These are phyloP conservation scores for Cyprinus carpio DNA, from an alignment of 2,113 vertebrate species.

Conservation along the genomic window DNA sequence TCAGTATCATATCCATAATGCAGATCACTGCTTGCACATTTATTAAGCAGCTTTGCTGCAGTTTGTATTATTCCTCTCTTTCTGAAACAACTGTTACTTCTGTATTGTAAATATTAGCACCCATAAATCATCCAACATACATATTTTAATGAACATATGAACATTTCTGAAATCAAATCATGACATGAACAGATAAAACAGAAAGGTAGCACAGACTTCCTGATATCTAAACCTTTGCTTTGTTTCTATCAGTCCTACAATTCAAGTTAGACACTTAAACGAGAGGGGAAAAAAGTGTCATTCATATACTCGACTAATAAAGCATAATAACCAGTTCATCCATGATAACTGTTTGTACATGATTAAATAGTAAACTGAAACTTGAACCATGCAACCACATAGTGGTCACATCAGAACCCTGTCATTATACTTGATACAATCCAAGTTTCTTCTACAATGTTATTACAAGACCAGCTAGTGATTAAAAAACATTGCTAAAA, in stretches of 20 bases:
- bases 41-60: neutral
- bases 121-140: neutral
- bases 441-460: slow-evolving; percentile 17
- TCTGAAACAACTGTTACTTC: neutral
- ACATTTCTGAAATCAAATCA: neutral
- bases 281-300: neutral
- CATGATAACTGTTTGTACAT: neutral
- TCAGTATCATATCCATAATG: neutral
- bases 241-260: slow-evolving; percentile 14
- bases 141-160: neutral
- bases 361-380: slow-evolving; percentile 7
- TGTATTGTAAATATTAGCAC: neutral
- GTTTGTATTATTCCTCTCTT: neutral
- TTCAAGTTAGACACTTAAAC: slow-evolving; percentile 9
- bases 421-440: slow-evolving; percentile 9
- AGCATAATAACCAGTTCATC: neutral
- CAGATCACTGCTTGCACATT: neutral
- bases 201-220: slow-evolving; percentile 4
- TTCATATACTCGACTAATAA: neutral
- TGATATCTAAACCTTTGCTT: slow-evolving; percentile 11
- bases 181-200: neutral
- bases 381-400: slow-evolving; percentile 46
- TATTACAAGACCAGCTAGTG: slow-evolving; percentile 37
- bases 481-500: slow-evolving; percentile 13
- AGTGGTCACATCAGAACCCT: slow-evolving; percentile 50